These are phyloP conservation scores for Rattus norvegicus DNA, from an alignment of 2,113 vertebrate genomes.

Conservation along the genomic window DNA sequence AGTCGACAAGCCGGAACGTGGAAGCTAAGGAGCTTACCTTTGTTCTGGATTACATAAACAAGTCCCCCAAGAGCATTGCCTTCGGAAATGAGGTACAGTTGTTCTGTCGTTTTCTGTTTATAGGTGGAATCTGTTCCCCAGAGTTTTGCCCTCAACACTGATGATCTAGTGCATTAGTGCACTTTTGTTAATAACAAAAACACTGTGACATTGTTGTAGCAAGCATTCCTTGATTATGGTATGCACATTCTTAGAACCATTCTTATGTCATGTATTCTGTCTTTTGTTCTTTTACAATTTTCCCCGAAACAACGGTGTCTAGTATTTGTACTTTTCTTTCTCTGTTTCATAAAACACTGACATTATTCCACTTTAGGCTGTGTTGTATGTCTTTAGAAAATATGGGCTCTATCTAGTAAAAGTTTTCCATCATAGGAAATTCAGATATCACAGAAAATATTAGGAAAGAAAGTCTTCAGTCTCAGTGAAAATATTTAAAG, in stretches of 20 bases:
- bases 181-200: not conserved
- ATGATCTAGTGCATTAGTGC: not conserved
- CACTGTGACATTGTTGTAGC: not conserved
- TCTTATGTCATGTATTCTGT: not conserved
- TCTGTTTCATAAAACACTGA: not conserved
- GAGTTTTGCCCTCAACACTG: not conserved
- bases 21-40: conserved; percentile 87
- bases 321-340: not conserved
- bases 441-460: not conserved
- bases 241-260: not conserved
- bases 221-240: not conserved
- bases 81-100: conserved; percentile 92
- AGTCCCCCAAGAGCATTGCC: conserved; percentile 84
- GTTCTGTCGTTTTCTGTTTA: conserved; percentile 13
- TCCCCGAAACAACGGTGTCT: not conserved
- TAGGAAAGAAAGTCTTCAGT: conserved; percentile 13
- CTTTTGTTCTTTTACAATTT: not conserved
- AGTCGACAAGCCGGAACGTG: conserved; percentile 88
- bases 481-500: not conserved
- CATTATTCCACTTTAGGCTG: conserved; percentile 13
- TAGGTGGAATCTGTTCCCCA: not conserved
- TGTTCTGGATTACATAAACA: conserved; percentile 87
- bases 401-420: not conserved
- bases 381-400: not conserved
- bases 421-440: conserved; percentile 3